Evolutionary conservation across 2,888 invertebrate genomes (phyloP), one percentile per base, ranked within the genome.

Genomic region (Tanytarsus gracilentus): DNA sequence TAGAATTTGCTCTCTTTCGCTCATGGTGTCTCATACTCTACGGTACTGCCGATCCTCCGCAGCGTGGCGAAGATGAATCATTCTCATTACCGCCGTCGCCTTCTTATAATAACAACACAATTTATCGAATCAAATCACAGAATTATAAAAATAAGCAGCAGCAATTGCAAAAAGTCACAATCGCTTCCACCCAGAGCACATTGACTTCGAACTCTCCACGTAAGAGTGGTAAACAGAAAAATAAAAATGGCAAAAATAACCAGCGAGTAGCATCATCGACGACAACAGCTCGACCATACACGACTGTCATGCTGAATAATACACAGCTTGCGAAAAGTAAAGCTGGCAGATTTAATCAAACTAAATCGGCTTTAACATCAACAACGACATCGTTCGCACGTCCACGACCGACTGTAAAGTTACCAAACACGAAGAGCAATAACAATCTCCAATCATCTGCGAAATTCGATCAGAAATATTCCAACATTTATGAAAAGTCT

Each of bases 1-100:
- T 79, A 91, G 91, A 89, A 75, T 84, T 90, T 72, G 92, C 92
- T 63, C 84, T 87, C 64, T 81, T 96, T 67, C 88, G 90, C 77
- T 90, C 89, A 72, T 96, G 95, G 96, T 88, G 92, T 63, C 79
- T 96, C 72, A 86, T 91, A 70, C 82, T 95, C 72, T 92, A 94
- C 74, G 96, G 96, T 67, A 95, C 95, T 62, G 84, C 78, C 63
- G 39, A 50, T 33, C 21, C 71, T 29, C 77, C 75, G 63, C 77
- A 79, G 62, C 81, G 81, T 56, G 76, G 80, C 69, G 81, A 80
- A 72, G 79, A 77, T 68, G 84, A 83, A n/a, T n/a, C n/a, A n/a
- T n/a, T n/a, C n/a, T n/a, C n/a, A n/a, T n/a, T n/a, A n/a, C n/a
- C n/a, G n/a, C n/a, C n/a, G 50, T 61, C 64, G 61, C 61, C 62